Evolutionary conservation across 2,113 vertebrate species (phyloP).

Genomic region (Antechinus stuartii): DNA sequence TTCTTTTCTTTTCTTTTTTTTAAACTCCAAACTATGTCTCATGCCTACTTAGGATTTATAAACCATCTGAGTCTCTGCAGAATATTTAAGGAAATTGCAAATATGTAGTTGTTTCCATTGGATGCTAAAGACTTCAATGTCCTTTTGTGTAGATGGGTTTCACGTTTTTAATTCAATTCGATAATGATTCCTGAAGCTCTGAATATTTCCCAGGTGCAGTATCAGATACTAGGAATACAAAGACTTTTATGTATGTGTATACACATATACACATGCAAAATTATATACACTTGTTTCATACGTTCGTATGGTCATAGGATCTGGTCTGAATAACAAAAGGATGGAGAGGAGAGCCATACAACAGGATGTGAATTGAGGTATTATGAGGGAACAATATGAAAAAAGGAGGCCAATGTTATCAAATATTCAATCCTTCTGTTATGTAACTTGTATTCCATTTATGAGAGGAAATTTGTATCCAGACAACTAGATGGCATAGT

Average conservation of each 20-base stretch:
- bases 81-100: background rate
- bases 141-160: background rate
- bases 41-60: background rate
- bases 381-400: background rate
- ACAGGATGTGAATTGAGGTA: background rate
- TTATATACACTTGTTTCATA: too few relatives aligned
- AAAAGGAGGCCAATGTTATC: background rate
- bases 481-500: too few relatives aligned
- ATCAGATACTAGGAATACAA: background rate
- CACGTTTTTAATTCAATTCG: background rate
- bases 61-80: background rate
- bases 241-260: too few relatives aligned
- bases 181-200: background rate
- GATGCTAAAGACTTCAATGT: background rate
- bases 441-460: background rate
- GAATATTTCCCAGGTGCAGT: background rate
- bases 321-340: background rate
- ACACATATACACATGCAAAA: background rate
- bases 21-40: slow-evolving; percentile 31
- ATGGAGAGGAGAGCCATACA: background rate
- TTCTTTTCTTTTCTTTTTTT: slow-evolving; percentile 62
- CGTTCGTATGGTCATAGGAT: background rate
- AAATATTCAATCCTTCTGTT: background rate
- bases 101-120: background rate
- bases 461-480: background rate